Evolutionary conservation across 1,140 invertebrate species (phyloP).

Genomic region (Lucilia cuprina): DNA sequence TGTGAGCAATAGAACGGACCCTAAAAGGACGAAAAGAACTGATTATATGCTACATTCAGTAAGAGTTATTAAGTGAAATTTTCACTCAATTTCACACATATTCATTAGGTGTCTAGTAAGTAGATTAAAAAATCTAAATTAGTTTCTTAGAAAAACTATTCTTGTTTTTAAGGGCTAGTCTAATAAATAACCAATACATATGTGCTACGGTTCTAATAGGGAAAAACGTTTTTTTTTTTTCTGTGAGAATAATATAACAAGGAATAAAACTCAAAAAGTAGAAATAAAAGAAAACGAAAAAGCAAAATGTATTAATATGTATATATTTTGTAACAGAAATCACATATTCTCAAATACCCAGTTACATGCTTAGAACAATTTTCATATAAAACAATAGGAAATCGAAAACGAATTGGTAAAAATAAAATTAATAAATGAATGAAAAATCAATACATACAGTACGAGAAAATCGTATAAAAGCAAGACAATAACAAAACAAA

Average conservation of each 20-base stretch:
- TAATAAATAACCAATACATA: too few species aligned
- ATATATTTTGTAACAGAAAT: not conserved
- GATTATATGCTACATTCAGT: too few species aligned
- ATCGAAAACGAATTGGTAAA: not conserved
- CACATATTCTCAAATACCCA: not conserved
- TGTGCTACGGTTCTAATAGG: too few species aligned
- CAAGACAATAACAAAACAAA: not conserved
- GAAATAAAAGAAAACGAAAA: not conserved
- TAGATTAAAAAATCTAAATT: too few species aligned
- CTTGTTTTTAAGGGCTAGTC: too few species aligned
- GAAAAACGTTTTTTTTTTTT: too few species aligned
- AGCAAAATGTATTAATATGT: not conserved
- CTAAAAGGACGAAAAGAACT: too few species aligned
- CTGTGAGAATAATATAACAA: too few species aligned
- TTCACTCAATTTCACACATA: too few species aligned
- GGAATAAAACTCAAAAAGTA: not conserved
- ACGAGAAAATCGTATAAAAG: not conserved
- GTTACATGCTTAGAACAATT: not conserved
- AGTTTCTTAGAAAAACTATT: too few species aligned
- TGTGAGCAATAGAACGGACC: not conserved
- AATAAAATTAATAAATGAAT: not conserved
- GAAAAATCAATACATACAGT: not conserved
- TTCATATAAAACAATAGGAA: not conserved
- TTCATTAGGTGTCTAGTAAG: too few species aligned
- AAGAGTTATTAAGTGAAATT: too few species aligned